Conservation (phyloP, 1,140 invertebrate species). For the Drosophila yakuba region DNA sequence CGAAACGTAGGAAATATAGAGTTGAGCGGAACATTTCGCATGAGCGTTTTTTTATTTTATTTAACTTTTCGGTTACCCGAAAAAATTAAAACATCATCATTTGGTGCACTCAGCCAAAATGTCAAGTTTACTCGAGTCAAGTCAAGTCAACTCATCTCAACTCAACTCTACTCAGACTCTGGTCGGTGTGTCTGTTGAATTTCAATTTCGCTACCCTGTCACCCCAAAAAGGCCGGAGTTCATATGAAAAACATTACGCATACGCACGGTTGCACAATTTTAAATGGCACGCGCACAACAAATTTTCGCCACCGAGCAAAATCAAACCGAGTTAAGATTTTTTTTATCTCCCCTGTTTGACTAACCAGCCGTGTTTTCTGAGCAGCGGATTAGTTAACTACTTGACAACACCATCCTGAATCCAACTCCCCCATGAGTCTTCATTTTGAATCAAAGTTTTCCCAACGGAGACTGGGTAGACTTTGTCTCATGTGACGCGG, state of each 20-base stretch:
- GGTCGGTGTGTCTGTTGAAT: constrained; percentile 70
- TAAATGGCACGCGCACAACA: constrained; percentile 77
- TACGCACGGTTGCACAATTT: constrained; percentile 83
- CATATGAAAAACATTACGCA: constrained; percentile 83
- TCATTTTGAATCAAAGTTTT: constrained; percentile 71
- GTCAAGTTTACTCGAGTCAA: constrained; percentile 61
- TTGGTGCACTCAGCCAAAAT: constrained; percentile 77
- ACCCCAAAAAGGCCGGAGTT: constrained; percentile 61
- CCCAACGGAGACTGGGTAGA: constrained; percentile 30
- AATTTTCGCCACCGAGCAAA: constrained; percentile 45
- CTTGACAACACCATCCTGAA: constrained; percentile 58
- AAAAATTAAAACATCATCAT: constrained; percentile 83
- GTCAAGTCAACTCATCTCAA: constrained; percentile 30
- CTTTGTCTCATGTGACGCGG: constrained; percentile 30
- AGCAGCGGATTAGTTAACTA: constrained; percentile 71
- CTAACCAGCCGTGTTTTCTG: constrained; percentile 70
- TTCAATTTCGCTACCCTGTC: constrained; percentile 74
- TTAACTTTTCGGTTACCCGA: constrained; percentile 70
- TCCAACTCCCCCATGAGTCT: constrained; percentile 6
- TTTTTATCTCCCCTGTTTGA: constrained; percentile 48
- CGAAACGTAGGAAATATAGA: constrained; percentile 47
- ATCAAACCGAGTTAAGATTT: constrained; percentile 53
- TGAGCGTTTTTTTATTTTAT: constrained; percentile 52
- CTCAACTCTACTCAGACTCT: constrained; percentile 26
- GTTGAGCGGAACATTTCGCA: constrained; percentile 52